These are phyloP conservation scores for Pilophorus perplexus DNA, from an alignment of 2,888 invertebrate genomes.

Conservation along the genomic window DNA sequence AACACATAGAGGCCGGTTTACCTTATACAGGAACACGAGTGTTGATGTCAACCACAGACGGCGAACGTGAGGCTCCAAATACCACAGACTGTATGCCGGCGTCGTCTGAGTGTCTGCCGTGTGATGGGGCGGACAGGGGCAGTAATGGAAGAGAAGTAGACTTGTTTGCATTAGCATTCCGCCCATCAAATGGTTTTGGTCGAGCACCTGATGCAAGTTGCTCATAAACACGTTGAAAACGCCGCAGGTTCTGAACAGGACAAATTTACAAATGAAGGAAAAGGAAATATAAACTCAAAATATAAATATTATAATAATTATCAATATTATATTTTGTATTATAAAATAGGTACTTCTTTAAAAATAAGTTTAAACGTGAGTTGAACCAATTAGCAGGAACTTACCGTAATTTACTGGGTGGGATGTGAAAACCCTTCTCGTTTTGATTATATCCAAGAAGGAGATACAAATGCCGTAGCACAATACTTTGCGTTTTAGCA, in stretches of 20 bases:
- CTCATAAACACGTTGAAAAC: constrained; percentile 95
- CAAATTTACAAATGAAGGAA: background rate
- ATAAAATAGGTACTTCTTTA: background rate
- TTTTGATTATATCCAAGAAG: constrained; percentile 88
- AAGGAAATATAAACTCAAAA: background rate
- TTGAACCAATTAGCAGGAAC: background rate
- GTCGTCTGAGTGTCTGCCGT: constrained; percentile 62
- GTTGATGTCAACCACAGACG: constrained; percentile 91
- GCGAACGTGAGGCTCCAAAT: constrained; percentile 80
- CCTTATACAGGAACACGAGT: constrained; percentile 93
- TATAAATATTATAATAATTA: too few species aligned
- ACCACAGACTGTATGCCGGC: constrained; percentile 79
- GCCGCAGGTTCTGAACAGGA: constrained; percentile 71
- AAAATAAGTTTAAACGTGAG: background rate
- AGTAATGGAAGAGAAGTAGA: constrained; percentile 76
- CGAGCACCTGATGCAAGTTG: constrained; percentile 88
- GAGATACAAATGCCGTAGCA: constrained; percentile 86
- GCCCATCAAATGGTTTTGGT: constrained; percentile 94
- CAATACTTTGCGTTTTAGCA: constrained; percentile 78
- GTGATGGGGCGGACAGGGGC: constrained; percentile 71
- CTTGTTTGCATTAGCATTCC: constrained; percentile 83
- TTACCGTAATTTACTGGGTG: constrained; percentile 79
- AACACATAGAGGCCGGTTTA: constrained; percentile 52
- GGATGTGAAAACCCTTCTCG: constrained; percentile 87
- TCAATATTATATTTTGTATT: too few species aligned